phyloP scores from a whole-genome alignment of 2,113 vertebrate genomes.

The Elanoides forficatus region DNA sequence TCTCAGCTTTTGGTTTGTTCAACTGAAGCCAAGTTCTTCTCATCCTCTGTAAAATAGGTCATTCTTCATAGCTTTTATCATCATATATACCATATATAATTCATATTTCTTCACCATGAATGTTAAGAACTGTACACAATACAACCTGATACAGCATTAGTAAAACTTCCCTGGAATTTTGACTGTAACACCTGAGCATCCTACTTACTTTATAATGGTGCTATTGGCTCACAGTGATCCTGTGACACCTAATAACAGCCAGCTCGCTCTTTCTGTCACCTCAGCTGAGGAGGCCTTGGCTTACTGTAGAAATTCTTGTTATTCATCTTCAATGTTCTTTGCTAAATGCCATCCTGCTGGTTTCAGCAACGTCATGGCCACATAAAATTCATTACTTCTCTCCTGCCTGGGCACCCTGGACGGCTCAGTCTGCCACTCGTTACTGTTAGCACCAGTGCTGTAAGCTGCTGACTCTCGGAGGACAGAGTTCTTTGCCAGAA shows the following conservation, averaged over 20 bases:
- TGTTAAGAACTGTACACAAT: background rate
- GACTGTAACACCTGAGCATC: background rate
- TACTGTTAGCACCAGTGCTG: background rate
- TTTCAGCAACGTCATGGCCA: background rate
- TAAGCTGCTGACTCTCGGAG: background rate
- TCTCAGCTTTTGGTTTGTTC: background rate
- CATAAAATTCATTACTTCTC: background rate
- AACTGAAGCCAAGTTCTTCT: background rate
- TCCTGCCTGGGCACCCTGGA: background rate
- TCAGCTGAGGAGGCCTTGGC: accelerated
- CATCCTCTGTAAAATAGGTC: background rate
- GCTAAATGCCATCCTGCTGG: background rate
- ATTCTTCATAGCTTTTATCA: background rate
- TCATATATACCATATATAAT: background rate
- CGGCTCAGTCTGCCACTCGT: background rate
- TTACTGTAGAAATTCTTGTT: background rate
- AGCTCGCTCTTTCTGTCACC: background rate
- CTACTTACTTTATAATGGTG: background rate
- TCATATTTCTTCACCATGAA: background rate
- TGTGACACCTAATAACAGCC: background rate
- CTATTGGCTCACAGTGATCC: background rate
- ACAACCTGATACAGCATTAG: background rate
- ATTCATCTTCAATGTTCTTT: background rate
- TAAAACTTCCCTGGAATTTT: background rate
- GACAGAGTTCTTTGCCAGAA: background rate